These are phyloP conservation scores for Leptodactylus fuscus DNA, from an alignment of 2,113 vertebrate species.

Conservation along the genomic window DNA sequence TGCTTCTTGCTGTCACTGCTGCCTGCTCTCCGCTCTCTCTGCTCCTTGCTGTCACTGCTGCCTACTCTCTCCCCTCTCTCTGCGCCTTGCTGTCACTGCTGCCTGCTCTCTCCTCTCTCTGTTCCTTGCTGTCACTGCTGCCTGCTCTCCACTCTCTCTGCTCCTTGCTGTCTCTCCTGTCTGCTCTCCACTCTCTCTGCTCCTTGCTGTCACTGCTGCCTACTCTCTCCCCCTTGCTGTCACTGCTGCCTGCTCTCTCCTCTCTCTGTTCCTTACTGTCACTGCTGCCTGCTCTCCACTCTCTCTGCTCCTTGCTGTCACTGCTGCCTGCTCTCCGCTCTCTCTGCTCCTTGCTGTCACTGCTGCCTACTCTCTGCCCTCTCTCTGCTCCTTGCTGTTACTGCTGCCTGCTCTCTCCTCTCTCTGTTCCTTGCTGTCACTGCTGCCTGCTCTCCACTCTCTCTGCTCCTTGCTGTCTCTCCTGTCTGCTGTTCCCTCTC, in stretches of 20 bases:
- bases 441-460: background rate
- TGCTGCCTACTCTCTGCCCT: background rate
- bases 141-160: background rate
- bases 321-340: background rate
- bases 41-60: background rate
- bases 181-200: background rate
- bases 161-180: background rate
- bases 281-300: too few species aligned
- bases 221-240: too few species aligned
- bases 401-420: background rate
- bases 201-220: too few species aligned
- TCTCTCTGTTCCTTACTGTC: background rate
- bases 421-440: background rate
- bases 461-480: background rate
- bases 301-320: background rate
- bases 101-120: background rate
- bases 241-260: too few species aligned
- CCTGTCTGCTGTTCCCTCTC: background rate
- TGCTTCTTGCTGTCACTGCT: background rate
- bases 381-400: background rate
- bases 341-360: background rate
- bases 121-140: background rate
- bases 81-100: background rate
- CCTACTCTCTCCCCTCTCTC: background rate
- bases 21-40: background rate